Conservation (phyloP, 2,113 vertebrate species). For the Seriola quinqueradiata region DNA sequence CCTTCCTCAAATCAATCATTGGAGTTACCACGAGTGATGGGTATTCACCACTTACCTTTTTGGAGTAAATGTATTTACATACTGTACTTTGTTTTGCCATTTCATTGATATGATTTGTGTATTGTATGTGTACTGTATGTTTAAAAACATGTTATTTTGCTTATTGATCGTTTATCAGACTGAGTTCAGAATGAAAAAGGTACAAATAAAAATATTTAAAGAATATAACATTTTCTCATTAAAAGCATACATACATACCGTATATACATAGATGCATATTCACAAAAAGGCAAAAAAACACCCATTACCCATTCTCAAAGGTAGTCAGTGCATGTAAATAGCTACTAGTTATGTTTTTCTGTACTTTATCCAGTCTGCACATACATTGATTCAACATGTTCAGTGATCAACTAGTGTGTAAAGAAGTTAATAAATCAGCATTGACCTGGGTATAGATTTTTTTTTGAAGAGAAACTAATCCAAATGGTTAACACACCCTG, state of each 20-base stretch:
- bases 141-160: not conserved
- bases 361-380: not conserved
- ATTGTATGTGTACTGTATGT: not conserved
- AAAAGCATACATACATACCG: not conserved
- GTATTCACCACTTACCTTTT: conserved; percentile 54
- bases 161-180: not conserved
- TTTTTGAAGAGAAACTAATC: not conserved
- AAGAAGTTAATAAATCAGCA: conserved; percentile 14
- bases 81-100: not conserved
- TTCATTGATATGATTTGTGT: not conserved
- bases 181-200: not conserved
- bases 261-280: not conserved
- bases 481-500: not conserved
- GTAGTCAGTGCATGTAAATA: not conserved
- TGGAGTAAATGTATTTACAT: conserved; percentile 24
- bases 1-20: conserved; percentile 70
- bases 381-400: not conserved
- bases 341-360: not conserved
- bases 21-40: conserved; percentile 29
- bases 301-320: not conserved
- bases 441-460: not conserved
- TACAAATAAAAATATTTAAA: not conserved
- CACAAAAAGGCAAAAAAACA: not conserved
- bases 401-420: not conserved
- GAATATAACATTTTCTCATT: not conserved